Evolutionary conservation across 2,113 vertebrate species (phyloP).

Genomic region (Sylvilagus bachmani): DNA sequence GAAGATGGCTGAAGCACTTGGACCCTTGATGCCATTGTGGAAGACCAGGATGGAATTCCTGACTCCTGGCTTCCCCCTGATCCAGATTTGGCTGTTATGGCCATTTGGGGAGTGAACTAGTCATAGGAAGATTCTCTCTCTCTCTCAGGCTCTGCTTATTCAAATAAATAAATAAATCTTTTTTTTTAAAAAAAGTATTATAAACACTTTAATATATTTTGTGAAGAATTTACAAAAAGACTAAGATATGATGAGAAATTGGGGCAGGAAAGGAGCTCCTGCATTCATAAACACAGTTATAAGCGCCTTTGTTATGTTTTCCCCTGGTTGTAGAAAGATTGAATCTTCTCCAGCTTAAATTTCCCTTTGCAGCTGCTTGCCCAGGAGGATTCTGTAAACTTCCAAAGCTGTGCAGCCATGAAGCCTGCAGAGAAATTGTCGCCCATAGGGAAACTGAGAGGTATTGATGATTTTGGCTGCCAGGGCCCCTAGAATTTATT

Average conservation of each 20-base stretch:
- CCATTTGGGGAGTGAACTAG: too few species aligned
- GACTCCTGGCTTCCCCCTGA: too few species aligned
- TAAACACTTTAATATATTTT: constrained; percentile 27
- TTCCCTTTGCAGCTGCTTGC: constrained; percentile 50
- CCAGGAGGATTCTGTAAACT: constrained; percentile 38
- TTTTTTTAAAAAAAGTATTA: not conserved
- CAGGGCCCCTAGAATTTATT: constrained; percentile 31
- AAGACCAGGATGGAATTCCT: too few species aligned
- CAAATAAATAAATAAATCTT: too few species aligned
- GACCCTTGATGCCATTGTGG: too few species aligned
- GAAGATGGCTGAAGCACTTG: too few species aligned
- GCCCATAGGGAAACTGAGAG: constrained; percentile 19
- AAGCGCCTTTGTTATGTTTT: not conserved
- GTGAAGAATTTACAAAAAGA: constrained; percentile 40
- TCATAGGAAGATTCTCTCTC: too few species aligned
- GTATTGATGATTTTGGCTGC: not conserved
- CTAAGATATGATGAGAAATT: constrained; percentile 28
- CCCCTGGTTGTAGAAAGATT: not conserved
- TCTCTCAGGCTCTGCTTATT: too few species aligned
- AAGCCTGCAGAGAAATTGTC: constrained; percentile 30
- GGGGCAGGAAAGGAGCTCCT: not conserved
- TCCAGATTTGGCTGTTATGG: too few species aligned
- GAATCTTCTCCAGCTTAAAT: constrained; percentile 13
- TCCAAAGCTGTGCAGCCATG: constrained; percentile 12
- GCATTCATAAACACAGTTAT: accelerated